These are phyloP conservation scores for Drosophila seguyi DNA, from an alignment of 1,140 invertebrate genomes.

Conservation along the genomic window DNA sequence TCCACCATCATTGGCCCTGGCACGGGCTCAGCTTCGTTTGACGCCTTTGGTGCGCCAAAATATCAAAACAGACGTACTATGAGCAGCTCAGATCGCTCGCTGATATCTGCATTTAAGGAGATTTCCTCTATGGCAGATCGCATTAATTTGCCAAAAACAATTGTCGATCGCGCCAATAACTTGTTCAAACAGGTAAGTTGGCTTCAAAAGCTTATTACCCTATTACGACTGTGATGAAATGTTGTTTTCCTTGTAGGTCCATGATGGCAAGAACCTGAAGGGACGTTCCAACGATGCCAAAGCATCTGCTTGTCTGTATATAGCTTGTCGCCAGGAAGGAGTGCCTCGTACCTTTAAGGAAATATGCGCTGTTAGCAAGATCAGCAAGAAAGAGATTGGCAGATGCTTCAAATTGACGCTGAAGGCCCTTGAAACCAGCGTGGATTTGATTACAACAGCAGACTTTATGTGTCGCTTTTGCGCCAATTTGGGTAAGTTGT, in stretches of 20 bases:
- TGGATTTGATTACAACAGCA: constrained; percentile 98
- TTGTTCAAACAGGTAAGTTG: constrained; percentile 94
- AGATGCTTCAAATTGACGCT: constrained; percentile 97
- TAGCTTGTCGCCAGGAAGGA: constrained; percentile 99
- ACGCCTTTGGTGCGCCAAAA: constrained; percentile 94
- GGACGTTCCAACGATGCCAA: constrained; percentile 99
- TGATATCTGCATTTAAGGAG: constrained; percentile 98
- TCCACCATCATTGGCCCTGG: constrained; percentile 98
- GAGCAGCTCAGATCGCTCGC: constrained; percentile 96
- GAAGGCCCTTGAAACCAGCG: constrained; percentile 96
- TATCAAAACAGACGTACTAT: constrained; percentile 97
- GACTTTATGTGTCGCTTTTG: constrained; percentile 99
- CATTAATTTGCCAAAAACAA: constrained; percentile 97
- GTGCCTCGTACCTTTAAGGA: constrained; percentile 99
- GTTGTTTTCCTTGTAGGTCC: constrained; percentile 87
- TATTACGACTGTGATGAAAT: not conserved
- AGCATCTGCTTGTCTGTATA: constrained; percentile 99
- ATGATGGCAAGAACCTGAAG: constrained; percentile 98
- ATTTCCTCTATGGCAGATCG: constrained; percentile 99
- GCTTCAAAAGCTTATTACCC: not conserved
- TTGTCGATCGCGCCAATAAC: constrained; percentile 97
- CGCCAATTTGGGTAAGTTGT: constrained; percentile 89
- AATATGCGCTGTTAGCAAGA: constrained; percentile 99
- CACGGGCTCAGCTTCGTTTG: constrained; percentile 92
- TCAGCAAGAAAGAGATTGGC: constrained; percentile 99